Percentiles rank a stretch among this genome's conserved stretches.
These are phyloP conservation scores for Ispidina lecontei DNA, from an alignment of 2,797 vertebrate species.

Conservation along the genomic window DNA sequence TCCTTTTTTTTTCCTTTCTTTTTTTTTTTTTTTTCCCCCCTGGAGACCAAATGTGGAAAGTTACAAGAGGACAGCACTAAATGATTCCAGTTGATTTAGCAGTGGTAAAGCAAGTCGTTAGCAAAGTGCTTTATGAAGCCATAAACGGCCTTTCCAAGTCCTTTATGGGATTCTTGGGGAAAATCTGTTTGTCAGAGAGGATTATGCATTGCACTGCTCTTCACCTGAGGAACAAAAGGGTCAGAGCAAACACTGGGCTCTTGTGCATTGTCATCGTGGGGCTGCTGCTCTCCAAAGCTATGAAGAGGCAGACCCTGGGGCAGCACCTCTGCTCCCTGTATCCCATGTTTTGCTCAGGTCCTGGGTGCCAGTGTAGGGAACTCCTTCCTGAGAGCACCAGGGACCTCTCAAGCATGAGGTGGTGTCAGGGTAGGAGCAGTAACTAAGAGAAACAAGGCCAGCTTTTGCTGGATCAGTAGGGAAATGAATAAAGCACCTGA, in stretches of 20 bases:
- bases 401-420: background rate
- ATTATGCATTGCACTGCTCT: background rate
- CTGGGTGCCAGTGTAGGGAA: rapidly evolving
- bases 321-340: rapidly evolving
- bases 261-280: rapidly evolving
- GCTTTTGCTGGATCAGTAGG: background rate
- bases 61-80: background rate
- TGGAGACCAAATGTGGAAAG: background rate
- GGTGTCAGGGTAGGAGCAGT: background rate
- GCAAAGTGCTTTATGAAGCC: conserved; percentile 50
- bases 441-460: background rate
- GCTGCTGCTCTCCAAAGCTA: background rate
- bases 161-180: background rate
- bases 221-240: background rate
- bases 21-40: background rate
- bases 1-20: background rate
- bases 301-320: rapidly evolving
- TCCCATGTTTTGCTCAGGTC: background rate
- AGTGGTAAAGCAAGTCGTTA: background rate
- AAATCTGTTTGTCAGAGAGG: background rate
- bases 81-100: conserved; percentile 40
- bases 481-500: background rate
- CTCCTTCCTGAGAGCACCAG: no score
- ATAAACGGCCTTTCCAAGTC: background rate
- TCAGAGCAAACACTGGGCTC: background rate